phyloP scores from a whole-genome alignment of 2,797 vertebrate genomes.

The Acomys russatus region DNA sequence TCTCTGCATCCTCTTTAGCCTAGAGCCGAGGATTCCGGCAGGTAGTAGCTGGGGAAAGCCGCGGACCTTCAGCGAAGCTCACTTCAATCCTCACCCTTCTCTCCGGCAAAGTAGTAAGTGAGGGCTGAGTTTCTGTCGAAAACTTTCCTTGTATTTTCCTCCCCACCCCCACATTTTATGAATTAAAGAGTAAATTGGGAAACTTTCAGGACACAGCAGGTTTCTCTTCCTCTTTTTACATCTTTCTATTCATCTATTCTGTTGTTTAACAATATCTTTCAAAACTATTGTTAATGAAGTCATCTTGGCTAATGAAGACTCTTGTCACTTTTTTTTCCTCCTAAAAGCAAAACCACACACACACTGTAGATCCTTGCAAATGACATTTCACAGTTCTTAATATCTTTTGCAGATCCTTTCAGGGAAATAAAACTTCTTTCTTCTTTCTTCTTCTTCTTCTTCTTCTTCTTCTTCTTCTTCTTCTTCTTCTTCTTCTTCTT shows the following conservation, averaged over 20 bases:
- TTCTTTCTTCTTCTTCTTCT: background rate
- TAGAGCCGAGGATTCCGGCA: conserved; percentile 83
- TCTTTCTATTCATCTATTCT: conserved; percentile 59
- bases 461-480: too few relatives aligned
- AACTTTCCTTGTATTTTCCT: conserved; percentile 66
- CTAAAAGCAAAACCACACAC: conserved; percentile 38
- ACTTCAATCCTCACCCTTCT: conserved; percentile 77
- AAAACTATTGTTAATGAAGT: background rate
- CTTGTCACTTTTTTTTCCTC: conserved; percentile 16
- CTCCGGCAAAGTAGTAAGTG: conserved; percentile 86
- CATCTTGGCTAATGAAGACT: background rate
- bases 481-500: too few relatives aligned
- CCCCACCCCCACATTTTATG: background rate
- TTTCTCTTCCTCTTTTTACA: conserved; percentile 59
- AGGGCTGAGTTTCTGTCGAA: conserved; percentile 61
- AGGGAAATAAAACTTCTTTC: conserved; percentile 60
- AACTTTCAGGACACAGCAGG: conserved; percentile 48
- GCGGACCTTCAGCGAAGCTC: conserved; percentile 81
- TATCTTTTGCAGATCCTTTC: background rate
- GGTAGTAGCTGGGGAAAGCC: conserved; percentile 87
- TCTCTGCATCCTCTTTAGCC: conserved; percentile 88
- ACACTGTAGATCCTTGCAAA: background rate
- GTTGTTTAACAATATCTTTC: conserved; percentile 21
- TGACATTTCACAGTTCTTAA: conserved; percentile 51
- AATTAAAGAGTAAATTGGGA: conserved; percentile 28